A percentile compares a stretch with the other conserved stretches of the same genome.
Evolutionary conservation across 2,888 invertebrate genomes (phyloP).

Genomic region (Heteropelma amictum): DNA sequence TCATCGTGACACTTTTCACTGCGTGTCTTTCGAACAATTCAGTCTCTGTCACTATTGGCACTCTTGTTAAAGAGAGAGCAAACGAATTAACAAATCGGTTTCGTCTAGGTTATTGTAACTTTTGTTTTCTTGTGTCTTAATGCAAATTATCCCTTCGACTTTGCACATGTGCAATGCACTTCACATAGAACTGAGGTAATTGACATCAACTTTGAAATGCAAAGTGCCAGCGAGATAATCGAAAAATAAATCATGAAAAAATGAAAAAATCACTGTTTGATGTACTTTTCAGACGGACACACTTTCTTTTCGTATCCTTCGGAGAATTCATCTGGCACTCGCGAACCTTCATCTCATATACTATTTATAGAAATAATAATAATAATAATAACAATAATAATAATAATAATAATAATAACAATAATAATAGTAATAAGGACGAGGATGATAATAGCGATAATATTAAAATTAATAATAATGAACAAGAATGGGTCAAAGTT

Average conservation of each 20-base stretch:
- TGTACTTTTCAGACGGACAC: not conserved
- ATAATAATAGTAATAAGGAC: conserved; percentile 3
- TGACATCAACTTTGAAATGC: not conserved
- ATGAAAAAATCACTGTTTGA: not conserved
- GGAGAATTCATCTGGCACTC: conserved; percentile 28
- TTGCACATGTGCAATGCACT: not conserved
- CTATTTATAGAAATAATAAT: not conserved
- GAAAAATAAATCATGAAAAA: not conserved
- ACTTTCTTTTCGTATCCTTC: not conserved
- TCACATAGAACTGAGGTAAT: conserved; percentile 18
- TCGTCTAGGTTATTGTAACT: not conserved
- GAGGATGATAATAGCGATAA: not conserved
- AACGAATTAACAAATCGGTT: not conserved
- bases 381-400: not conserved
- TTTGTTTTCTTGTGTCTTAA: not conserved
- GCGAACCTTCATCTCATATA: conserved; percentile 20
- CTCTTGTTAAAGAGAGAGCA: not conserved
- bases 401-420: not conserved
- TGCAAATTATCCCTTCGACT: not conserved
- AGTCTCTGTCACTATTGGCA: conserved; percentile 13
- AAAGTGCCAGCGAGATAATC: not conserved
- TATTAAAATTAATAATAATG: conserved; percentile 12
- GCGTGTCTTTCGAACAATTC: conserved; percentile 22
- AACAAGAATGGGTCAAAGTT: conserved; percentile 45
- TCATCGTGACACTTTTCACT: conserved; percentile 26